Conservation (phyloP, 2,888 invertebrate species). For the Microdon myrmicae region DNA sequence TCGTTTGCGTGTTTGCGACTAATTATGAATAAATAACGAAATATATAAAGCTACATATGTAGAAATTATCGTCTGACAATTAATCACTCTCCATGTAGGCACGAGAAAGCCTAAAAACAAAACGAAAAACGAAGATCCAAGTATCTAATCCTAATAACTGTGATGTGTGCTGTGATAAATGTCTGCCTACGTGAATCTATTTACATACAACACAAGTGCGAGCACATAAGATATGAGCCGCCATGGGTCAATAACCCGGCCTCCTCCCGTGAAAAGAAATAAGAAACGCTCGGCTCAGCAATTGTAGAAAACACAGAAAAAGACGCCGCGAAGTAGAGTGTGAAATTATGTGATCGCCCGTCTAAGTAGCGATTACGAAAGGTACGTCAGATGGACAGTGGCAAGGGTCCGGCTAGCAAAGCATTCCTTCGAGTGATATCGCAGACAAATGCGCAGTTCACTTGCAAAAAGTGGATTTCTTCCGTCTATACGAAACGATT, state of each 20-base stretch:
- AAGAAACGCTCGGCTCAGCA: slow-evolving; percentile 20
- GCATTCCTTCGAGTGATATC: too few relatives aligned
- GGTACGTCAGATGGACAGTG: slow-evolving; percentile 26
- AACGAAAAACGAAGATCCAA: slow-evolving; percentile 1
- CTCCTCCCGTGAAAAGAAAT: slow-evolving; percentile 19
- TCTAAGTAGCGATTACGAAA: slow-evolving; percentile 52
- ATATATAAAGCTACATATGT: slow-evolving; percentile 1
- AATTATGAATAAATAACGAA: too few relatives aligned
- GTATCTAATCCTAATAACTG: slow-evolving; percentile 23
- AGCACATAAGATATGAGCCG: slow-evolving; percentile 19
- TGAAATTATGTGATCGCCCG: slow-evolving; percentile 52
- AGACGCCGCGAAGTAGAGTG: slow-evolving; percentile 53
- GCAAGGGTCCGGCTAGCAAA: too few relatives aligned
- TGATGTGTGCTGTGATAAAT: slow-evolving; percentile 10
- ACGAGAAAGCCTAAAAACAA: slow-evolving; percentile 3
- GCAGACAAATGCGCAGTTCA: too few relatives aligned
- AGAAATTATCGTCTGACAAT: slow-evolving; percentile 4
- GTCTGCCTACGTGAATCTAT: slow-evolving; percentile 35
- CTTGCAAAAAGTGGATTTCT: too few relatives aligned
- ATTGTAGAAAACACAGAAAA: slow-evolving; percentile 40
- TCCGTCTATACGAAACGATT: too few relatives aligned
- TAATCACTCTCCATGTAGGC: slow-evolving; percentile 9
- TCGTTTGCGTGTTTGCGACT: too few relatives aligned
- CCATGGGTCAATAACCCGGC: slow-evolving; percentile 31
- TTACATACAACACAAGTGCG: slow-evolving; percentile 30